Evolutionary conservation across 2,888 invertebrate species (phyloP).

Genomic region (Drosophila neonasuta): DNA sequence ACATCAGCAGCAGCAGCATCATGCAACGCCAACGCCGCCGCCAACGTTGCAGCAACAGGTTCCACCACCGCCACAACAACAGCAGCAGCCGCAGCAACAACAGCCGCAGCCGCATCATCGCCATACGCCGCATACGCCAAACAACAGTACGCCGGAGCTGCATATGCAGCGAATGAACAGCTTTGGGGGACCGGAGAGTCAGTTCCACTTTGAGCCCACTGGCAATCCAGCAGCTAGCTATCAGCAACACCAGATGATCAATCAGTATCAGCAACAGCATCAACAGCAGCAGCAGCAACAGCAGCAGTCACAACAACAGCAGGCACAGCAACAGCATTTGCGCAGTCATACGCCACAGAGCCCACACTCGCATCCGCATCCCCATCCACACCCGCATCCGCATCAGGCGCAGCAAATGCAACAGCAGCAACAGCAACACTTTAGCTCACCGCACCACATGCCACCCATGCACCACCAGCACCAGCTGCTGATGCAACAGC

Average conservation of each 20-base stretch:
- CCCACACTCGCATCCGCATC: slow-evolving; percentile 67
- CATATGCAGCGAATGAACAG: slow-evolving; percentile 80
- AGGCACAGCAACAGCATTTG: slow-evolving; percentile 71
- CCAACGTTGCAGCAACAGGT: slow-evolving; percentile 45
- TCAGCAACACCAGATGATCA: slow-evolving; percentile 80
- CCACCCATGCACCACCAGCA: slow-evolving; percentile 76
- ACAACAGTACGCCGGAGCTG: slow-evolving; percentile 67
- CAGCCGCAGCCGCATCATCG: slow-evolving; percentile 70
- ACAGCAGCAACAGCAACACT: slow-evolving; percentile 67
- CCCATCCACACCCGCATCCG: slow-evolving; percentile 69
- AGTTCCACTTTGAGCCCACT: slow-evolving; percentile 79
- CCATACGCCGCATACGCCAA: slow-evolving; percentile 77
- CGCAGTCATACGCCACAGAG: slow-evolving; percentile 74
- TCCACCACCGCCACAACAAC: slow-evolving; percentile 48
- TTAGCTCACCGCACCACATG: slow-evolving; percentile 77
- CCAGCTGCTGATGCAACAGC: slow-evolving; percentile 70
- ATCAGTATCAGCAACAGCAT: slow-evolving; percentile 80
- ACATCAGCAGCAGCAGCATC: slow-evolving; percentile 31
- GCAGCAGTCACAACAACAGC: slow-evolving; percentile 74
- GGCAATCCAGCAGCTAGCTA: slow-evolving; percentile 59
- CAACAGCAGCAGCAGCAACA: slow-evolving; percentile 68
- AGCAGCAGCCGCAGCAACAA: slow-evolving; percentile 54
- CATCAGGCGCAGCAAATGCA: slow-evolving; percentile 70
- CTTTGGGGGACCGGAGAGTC: slow-evolving; percentile 75
- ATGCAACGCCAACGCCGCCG: slow-evolving; percentile 58